Conservation (phyloP, 2,113 vertebrate genomes). For the Isichthys henryi region DNA sequence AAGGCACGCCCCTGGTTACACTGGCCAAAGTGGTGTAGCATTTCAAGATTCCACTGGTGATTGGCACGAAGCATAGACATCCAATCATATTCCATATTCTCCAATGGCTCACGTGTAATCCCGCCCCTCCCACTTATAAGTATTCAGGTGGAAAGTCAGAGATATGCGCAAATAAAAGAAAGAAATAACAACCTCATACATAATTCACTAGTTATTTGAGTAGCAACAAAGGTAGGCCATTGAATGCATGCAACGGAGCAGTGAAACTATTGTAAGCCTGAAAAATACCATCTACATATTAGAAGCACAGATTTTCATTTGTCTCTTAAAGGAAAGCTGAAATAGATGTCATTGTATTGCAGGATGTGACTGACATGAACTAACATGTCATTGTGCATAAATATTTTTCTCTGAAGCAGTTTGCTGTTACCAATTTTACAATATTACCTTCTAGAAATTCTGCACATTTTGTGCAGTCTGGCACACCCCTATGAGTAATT, state of each 20-base stretch:
- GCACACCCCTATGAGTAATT: not conserved
- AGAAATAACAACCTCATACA: not conserved
- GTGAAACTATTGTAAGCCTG: not conserved
- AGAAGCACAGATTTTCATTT: not conserved
- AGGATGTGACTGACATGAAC: not conserved
- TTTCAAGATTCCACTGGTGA: not conserved
- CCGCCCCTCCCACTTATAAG: not conserved
- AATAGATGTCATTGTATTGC: not conserved
- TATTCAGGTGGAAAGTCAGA: not conserved
- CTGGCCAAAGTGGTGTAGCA: not conserved
- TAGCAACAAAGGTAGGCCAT: not conserved
- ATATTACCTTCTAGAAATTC: not conserved
- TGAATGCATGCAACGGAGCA: not conserved
- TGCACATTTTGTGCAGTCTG: not conserved
- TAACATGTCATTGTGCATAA: not conserved
- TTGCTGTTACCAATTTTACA: not conserved
- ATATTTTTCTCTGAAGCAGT: not conserved
- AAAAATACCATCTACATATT: not conserved
- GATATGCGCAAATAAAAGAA: not conserved
- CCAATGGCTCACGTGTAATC: not conserved
- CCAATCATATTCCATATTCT: not conserved
- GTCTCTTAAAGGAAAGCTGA: not conserved
- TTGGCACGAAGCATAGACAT: not conserved
- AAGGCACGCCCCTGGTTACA: not conserved
- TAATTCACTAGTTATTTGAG: not conserved